A percentile compares a stretch with the other conserved stretches of the same genome.
Conservation (phyloP, 2,797 vertebrate species). For the Huso huso region DNA sequence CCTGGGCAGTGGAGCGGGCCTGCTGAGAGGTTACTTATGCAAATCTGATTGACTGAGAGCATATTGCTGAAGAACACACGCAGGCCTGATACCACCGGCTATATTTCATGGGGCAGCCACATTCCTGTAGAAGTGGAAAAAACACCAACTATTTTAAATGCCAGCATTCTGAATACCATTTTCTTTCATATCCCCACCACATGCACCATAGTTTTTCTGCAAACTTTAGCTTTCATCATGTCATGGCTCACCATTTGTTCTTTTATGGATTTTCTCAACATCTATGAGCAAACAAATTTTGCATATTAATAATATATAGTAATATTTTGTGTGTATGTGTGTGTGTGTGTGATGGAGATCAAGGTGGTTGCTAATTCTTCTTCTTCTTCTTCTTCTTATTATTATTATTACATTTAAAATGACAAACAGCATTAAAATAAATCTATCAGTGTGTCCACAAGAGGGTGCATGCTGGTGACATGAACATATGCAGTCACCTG, state of each 20-base stretch:
- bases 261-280: too few species aligned
- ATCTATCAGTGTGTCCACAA: too few species aligned
- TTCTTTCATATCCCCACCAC: constrained; percentile 23
- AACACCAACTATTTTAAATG: constrained; percentile 27
- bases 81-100: constrained; percentile 72
- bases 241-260: too few species aligned
- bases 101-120: constrained; percentile 82
- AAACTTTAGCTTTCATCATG: too few species aligned
- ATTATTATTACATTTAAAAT: too few species aligned
- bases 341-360: too few species aligned
- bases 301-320: constrained; percentile 23
- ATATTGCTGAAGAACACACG: constrained; percentile 81
- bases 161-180: constrained; percentile 43
- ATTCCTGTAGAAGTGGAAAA: constrained; percentile 66
- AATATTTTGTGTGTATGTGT: too few species aligned
- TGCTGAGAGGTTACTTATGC: constrained; percentile 99
- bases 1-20: constrained; percentile 96
- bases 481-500: too few species aligned
- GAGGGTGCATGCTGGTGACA: too few species aligned
- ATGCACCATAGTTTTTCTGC: constrained; percentile 11
- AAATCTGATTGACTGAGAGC: constrained; percentile 99
- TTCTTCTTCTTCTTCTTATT: too few species aligned
- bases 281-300: neutral
- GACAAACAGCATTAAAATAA: too few species aligned
- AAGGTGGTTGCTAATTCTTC: too few species aligned